A percentile compares a stretch with the other conserved stretches of the same genome.
phyloP scores from a whole-genome alignment of 2,113 vertebrate genomes.

The Glareola pratincola region DNA sequence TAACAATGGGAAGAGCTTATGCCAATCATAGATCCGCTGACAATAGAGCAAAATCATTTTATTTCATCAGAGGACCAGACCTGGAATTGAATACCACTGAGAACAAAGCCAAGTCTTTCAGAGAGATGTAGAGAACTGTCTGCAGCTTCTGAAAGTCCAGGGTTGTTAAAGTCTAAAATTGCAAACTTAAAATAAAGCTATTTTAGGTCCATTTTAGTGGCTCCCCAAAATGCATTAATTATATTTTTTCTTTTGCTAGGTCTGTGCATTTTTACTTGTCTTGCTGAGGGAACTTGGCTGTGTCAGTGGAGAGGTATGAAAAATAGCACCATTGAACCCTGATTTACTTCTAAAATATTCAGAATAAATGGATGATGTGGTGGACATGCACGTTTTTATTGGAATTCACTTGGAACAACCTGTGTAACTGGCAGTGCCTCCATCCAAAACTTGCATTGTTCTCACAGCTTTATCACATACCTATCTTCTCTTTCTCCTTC shows the following conservation, averaged over 20 bases:
- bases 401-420: background rate
- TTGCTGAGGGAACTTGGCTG: background rate
- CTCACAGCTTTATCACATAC: background rate
- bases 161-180: background rate
- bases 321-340: background rate
- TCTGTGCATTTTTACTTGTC: background rate
- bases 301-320: background rate
- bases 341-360: background rate
- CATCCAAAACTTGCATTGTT: background rate
- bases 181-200: background rate
- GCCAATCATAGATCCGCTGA: background rate
- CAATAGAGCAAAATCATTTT: background rate
- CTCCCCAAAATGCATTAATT: background rate
- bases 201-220: background rate
- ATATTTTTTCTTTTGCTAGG: background rate
- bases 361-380: background rate
- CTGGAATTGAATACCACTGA: background rate
- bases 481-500: background rate
- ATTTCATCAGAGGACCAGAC: background rate
- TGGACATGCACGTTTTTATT: background rate
- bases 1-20: background rate
- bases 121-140: background rate
- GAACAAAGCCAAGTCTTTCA: background rate
- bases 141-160: background rate
- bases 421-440: background rate